phyloP scores from a whole-genome alignment of 2,888 invertebrate genomes.

The Drosophila phalerata region DNA sequence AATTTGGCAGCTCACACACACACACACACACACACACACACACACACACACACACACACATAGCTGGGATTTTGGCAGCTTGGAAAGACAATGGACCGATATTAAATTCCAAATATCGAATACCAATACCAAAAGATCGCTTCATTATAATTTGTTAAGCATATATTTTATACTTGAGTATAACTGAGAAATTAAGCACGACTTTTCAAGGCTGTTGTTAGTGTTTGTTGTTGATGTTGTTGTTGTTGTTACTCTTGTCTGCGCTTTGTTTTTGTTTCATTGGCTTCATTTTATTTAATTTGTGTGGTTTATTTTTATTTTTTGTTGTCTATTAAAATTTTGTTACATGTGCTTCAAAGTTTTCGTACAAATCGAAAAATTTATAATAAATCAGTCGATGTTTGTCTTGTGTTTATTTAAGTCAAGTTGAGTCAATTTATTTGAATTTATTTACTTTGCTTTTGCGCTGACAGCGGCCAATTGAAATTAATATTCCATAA shows the following conservation, averaged over 20 bases:
- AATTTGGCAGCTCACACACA: slow-evolving; percentile 52
- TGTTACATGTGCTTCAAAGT: slow-evolving; percentile 54
- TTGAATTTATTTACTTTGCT: slow-evolving; percentile 39
- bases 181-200: slow-evolving; percentile 78
- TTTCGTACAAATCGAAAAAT: slow-evolving; percentile 18
- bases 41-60: neutral
- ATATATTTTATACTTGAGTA: slow-evolving; percentile 75
- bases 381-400: slow-evolving; percentile 59
- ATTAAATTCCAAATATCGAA: slow-evolving; percentile 36
- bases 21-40: neutral
- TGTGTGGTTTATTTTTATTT: slow-evolving; percentile 44
- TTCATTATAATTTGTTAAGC: slow-evolving; percentile 73
- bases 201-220: slow-evolving; percentile 70
- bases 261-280: slow-evolving; percentile 56
- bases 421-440: slow-evolving; percentile 30
- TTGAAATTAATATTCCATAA: slow-evolving; percentile 29
- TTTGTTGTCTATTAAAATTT: slow-evolving; percentile 27
- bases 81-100: slow-evolving; percentile 50
- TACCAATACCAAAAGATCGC: slow-evolving; percentile 50
- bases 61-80: slow-evolving; percentile 27
- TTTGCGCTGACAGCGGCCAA: slow-evolving; percentile 19
- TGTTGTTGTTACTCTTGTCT: slow-evolving; percentile 35
- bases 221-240: slow-evolving; percentile 36
- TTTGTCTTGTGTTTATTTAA: slow-evolving; percentile 48
- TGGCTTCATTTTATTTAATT: slow-evolving; percentile 61